phyloP scores from a whole-genome alignment of 2,113 vertebrate species.

The Lucifuga dentata region DNA sequence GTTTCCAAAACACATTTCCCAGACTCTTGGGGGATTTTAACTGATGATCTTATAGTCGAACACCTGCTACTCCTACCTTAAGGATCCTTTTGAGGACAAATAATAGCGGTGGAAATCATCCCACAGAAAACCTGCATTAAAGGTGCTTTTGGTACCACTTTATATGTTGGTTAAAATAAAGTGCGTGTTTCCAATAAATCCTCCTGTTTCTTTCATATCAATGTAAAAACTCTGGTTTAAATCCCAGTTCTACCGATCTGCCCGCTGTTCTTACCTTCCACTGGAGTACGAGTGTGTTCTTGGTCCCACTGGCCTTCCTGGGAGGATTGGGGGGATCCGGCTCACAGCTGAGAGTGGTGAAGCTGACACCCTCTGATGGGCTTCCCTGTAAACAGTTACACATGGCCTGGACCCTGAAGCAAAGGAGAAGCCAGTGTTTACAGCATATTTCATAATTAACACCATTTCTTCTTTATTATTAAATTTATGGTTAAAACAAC shows the following conservation, averaged over 20 bases:
- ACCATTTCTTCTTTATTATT: background rate
- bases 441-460: no score
- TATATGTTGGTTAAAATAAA: no score
- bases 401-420: constrained; percentile 88
- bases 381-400: constrained; percentile 89
- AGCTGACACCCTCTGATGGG: constrained; percentile 90
- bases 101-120: background rate
- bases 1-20: background rate
- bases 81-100: background rate
- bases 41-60: background rate
- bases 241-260: constrained; percentile 2
- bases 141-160: background rate
- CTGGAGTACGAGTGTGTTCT: constrained; percentile 92
- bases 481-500: background rate
- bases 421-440: constrained; percentile 1
- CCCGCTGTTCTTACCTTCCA: constrained; percentile 85
- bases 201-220: background rate
- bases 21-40: background rate
- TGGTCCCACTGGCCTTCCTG: constrained; percentile 92
- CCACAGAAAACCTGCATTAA: background rate
- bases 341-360: constrained; percentile 93
- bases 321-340: constrained; percentile 91
- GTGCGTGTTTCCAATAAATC: background rate
- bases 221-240: background rate
- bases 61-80: background rate